phyloP scores from a whole-genome alignment of 2,797 vertebrate species.

The Pogonophryne albipinna region DNA sequence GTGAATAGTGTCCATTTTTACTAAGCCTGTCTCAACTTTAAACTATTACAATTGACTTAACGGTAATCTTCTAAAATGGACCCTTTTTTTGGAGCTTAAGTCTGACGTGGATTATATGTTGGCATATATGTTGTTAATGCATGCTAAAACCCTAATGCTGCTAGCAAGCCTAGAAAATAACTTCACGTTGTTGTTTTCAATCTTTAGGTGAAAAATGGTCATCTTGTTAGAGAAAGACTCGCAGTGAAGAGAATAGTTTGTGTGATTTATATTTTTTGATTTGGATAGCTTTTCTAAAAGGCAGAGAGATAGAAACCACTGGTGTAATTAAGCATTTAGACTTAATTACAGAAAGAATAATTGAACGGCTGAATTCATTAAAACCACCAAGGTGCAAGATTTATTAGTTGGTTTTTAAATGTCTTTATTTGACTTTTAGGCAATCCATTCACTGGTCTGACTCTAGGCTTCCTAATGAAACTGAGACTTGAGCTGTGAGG shows the following conservation, averaged over 20 bases:
- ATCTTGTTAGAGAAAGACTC: neutral
- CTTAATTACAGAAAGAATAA: slow-evolving; percentile 24
- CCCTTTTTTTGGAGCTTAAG: too few relatives aligned
- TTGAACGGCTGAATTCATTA: neutral
- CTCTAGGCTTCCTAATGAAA: neutral
- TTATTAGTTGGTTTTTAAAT: slow-evolving; percentile 20
- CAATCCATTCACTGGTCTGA: neutral
- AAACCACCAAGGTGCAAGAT: neutral
- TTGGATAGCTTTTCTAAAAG: neutral
- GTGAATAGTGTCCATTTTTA: too few relatives aligned
- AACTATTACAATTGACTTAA: too few relatives aligned
- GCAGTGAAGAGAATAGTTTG: neutral
- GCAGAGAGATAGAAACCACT: neutral
- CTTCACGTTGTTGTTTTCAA: neutral
- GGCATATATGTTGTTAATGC: neutral
- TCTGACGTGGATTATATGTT: neutral
- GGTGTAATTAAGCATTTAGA: slow-evolving; percentile 16
- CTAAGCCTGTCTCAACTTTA: too few relatives aligned
- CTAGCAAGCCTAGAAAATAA: neutral
- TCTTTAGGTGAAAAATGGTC: neutral
- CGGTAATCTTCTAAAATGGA: too few relatives aligned
- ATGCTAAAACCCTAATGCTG: neutral
- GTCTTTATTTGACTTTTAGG: neutral
- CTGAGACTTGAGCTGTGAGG: neutral
- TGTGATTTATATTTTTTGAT: neutral